A percentile compares a stretch with the other conserved stretches of the same genome.
phyloP scores from a whole-genome alignment of 2,113 vertebrate genomes.

The Callaeas wilsoni region DNA sequence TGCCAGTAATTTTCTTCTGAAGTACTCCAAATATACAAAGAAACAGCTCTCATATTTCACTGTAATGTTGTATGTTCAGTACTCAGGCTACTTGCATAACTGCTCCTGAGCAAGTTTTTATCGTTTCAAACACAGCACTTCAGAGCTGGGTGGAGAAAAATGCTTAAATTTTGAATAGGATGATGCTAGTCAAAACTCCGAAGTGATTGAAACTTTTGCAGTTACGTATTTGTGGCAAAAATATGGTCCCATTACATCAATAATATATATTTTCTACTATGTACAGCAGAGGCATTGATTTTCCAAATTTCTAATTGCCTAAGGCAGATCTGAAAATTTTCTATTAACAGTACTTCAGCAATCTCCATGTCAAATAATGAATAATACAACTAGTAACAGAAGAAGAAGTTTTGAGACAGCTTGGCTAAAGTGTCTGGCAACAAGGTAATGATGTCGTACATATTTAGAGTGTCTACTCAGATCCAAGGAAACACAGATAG shows the following conservation, averaged over 20 bases:
- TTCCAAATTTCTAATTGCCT: constrained; percentile 4
- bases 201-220: not conserved
- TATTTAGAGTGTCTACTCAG: not conserved
- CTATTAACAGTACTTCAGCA: not conserved
- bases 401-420: not conserved
- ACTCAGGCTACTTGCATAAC: not conserved
- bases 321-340: not conserved
- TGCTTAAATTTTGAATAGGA: not conserved
- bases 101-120: not conserved
- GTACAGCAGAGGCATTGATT: not conserved
- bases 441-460: not conserved
- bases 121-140: not conserved
- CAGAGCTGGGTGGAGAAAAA: not conserved
- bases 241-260: not conserved
- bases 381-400: not conserved
- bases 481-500: not conserved
- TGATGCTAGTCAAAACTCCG: not conserved
- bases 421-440: not conserved
- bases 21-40: not conserved
- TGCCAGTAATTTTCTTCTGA: not conserved
- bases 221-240: not conserved
- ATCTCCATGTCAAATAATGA: not conserved
- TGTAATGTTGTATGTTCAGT: not conserved
- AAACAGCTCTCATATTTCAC: not conserved
- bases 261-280: constrained; percentile 4